Conservation (phyloP, 2,113 vertebrate species). For the Microcebus lehilahytsara region DNA sequence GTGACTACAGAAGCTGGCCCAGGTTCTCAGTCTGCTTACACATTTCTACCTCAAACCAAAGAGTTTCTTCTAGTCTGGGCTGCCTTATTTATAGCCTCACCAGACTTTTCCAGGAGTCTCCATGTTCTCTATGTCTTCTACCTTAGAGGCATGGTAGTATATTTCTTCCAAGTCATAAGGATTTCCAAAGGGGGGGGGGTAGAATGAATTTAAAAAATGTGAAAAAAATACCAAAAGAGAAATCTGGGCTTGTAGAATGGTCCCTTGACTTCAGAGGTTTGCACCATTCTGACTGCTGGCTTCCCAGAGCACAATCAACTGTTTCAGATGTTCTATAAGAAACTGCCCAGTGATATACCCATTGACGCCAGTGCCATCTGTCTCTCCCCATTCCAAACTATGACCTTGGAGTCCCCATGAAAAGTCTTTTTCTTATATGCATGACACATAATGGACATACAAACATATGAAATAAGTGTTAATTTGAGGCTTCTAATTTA, state of each 20-base stretch:
- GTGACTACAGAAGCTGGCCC: not conserved
- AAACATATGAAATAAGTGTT: not conserved
- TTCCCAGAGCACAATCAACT: not conserved
- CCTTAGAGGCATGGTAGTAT: not conserved
- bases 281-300: not conserved
- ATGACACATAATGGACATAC: not conserved
- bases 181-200: not conserved
- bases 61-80: accelerated
- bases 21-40: not conserved
- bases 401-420: not conserved
- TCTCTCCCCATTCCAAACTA: not conserved
- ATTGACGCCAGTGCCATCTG: not conserved
- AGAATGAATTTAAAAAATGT: not conserved
- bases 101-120: not conserved
- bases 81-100: not conserved
- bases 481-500: not conserved
- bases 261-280: not conserved
- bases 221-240: not conserved
- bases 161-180: not conserved
- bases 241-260: not conserved
- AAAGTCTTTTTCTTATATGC: not conserved
- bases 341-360: not conserved
- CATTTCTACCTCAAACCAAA: not conserved
- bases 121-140: not conserved
- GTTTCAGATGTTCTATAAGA: not conserved